Conservation (phyloP, 2,888 invertebrate species). For the Netelia melanura region DNA sequence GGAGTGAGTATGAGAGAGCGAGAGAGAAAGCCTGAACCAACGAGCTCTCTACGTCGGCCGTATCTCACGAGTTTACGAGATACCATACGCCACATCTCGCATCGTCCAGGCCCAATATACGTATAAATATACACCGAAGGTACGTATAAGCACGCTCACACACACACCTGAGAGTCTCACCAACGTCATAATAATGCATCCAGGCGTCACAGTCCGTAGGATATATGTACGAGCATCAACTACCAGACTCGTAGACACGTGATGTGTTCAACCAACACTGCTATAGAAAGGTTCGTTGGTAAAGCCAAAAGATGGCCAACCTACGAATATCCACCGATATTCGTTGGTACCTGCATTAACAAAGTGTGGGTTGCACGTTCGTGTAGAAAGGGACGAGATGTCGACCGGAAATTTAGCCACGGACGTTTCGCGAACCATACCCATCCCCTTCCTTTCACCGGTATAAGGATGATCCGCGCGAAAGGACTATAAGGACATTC, state of each 20-base stretch:
- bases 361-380: not conserved
- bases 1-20: slow-evolving; percentile 24
- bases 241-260: slow-evolving; percentile 28
- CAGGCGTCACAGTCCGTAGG: not conserved
- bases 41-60: slow-evolving; percentile 66
- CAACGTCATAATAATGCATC: slow-evolving; percentile 55
- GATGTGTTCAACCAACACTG: slow-evolving; percentile 1
- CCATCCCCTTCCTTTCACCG: slow-evolving; percentile 1
- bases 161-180: slow-evolving; percentile 19
- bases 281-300: slow-evolving; percentile 19
- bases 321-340: slow-evolving; percentile 26
- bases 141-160: slow-evolving; percentile 4
- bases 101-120: slow-evolving; percentile 35
- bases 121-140: slow-evolving; percentile 42
- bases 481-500: not conserved
- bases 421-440: slow-evolving; percentile 47
- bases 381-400: slow-evolving; percentile 27
- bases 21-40: slow-evolving; percentile 40
- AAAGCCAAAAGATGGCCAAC: slow-evolving; percentile 25
- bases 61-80: slow-evolving; percentile 72
- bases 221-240: slow-evolving; percentile 12
- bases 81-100: slow-evolving; percentile 66
- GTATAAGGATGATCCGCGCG: slow-evolving; percentile 22
- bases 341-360: not conserved
- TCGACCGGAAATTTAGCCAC: slow-evolving; percentile 58